These are phyloP conservation scores for Fregata magnificens DNA, from an alignment of 2,113 vertebrate genomes.

Conservation along the genomic window DNA sequence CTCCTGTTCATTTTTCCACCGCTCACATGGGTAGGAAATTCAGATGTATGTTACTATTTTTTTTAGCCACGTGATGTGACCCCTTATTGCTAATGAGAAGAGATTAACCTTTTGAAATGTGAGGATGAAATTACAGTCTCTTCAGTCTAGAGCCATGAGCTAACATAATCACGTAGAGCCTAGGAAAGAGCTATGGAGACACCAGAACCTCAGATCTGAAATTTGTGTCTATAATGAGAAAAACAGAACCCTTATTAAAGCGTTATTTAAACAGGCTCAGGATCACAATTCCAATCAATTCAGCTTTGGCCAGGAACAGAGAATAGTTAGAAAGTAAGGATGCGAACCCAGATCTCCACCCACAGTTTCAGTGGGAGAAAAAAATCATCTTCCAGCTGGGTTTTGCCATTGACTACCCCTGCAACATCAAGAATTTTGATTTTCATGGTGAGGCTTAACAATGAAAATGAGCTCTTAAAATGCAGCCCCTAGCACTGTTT, in stretches of 20 bases:
- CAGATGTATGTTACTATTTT: not conserved
- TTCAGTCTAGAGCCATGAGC: not conserved
- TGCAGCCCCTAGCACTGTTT: not conserved
- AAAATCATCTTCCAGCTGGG: not conserved
- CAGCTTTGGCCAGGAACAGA: not conserved
- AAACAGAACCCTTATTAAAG: not conserved
- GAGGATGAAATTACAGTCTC: constrained; percentile 31
- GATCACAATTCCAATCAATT: not conserved
- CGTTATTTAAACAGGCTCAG: not conserved
- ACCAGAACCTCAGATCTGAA: not conserved
- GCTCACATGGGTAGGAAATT: not conserved
- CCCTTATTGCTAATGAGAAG: not conserved
- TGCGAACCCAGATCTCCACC: not conserved
- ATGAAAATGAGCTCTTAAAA: not conserved
- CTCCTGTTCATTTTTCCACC: constrained; percentile 19
- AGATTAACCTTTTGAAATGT: constrained; percentile 10
- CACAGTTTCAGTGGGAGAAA: not conserved
- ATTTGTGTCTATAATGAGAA: not conserved
- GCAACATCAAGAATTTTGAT: not conserved
- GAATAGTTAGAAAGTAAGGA: not conserved
- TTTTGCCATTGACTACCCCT: not conserved
- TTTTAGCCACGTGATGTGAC: not conserved
- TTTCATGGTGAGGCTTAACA: not conserved
- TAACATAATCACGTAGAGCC: not conserved
- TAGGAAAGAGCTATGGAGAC: not conserved